Evolutionary conservation across 2,797 vertebrate species (phyloP), one percentile per base, ranked within the genome.

Genomic region (Myotis myotis): DNA sequence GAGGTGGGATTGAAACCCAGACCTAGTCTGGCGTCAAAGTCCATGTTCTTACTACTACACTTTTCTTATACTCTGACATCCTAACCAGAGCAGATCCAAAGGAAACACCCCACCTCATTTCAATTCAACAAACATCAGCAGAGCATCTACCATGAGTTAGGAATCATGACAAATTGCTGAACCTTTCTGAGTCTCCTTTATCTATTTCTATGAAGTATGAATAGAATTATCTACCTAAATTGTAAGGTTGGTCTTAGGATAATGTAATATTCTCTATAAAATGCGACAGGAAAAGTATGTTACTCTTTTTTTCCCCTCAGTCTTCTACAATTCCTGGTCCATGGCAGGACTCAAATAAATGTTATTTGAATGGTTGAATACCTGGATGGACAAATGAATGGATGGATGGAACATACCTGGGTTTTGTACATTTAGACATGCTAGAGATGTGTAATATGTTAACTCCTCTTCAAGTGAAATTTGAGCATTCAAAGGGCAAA

Each of bases 251-350:
- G 87, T 87, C 75, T 79, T 74, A 68, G 38, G 15, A 76, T 92
- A 86, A 80, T 76, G 36, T 62, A 76, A 22, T 62, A 75, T 80
- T 79, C 25, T 74, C 19, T 80, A 38, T 36, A 70, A 92, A 89
- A 89, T 3, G 20, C 7, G 47, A 49, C 44, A 57, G 47, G 62
- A 82, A 87, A 93, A 72, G 3, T 62, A 66, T 23, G 53, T 74
- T 88, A 88, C 44, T 85, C 38, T 47, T 88, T 79, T 92, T 94
- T 88, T 22, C 60, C 28, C 38, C 57, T 85, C 62, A 95, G 82
- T 2, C 10, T 91, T 75, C 76, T 86, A 95, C 19, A 88, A 51
- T 47, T 47, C n/a, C 9, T 90, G n/a, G 36, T 71, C 91, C 51
- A 93, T 8, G 75, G 84, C 33, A 92, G 74, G 51, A 94, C 38